phyloP scores from a whole-genome alignment of 2,113 vertebrate species.

The Alligator mississippiensis region DNA sequence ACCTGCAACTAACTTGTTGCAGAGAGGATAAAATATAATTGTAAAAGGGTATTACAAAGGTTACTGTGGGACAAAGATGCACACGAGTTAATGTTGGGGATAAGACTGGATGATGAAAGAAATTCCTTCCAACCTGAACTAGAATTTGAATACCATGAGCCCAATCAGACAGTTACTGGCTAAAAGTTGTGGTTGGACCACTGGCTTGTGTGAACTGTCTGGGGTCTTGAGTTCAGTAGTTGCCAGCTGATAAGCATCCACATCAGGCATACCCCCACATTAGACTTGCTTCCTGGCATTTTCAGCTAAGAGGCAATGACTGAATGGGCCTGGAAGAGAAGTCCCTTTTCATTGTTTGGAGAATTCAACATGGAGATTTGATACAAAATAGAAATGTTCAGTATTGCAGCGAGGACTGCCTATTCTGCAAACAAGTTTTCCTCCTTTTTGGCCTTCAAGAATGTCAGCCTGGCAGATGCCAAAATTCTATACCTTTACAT shows the following conservation, averaged over 20 bases:
- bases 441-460: background rate
- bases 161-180: background rate
- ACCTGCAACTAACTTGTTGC: background rate
- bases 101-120: too few species aligned
- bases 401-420: background rate
- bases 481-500: background rate
- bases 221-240: background rate
- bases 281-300: background rate
- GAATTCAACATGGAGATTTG: background rate
- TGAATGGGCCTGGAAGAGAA: background rate
- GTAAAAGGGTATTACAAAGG: accelerated
- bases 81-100: background rate
- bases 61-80: background rate
- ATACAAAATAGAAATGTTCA: background rate
- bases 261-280: background rate
- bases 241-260: background rate
- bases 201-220: background rate
- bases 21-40: background rate
- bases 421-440: background rate
- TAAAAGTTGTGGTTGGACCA: background rate
- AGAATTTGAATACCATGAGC: background rate
- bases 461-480: background rate
- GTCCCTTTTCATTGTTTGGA: background rate
- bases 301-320: background rate
- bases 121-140: background rate